phyloP scores from a whole-genome alignment of 1,140 invertebrate species.

The Eriosoma lanigerum region DNA sequence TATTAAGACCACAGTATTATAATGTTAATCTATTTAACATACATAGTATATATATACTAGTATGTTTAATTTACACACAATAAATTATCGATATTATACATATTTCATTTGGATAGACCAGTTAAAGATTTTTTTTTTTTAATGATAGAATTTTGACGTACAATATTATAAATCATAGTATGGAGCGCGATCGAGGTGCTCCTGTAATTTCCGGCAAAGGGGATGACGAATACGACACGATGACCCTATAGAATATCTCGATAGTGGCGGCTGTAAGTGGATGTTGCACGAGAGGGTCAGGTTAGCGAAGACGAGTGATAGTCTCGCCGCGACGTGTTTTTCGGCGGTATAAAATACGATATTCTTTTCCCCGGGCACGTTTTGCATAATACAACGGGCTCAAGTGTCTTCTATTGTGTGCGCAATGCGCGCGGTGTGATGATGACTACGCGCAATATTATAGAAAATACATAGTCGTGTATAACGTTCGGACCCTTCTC shows the following conservation, averaged over 20 bases:
- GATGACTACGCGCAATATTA: constrained; percentile 24
- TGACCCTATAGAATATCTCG: constrained; percentile 15
- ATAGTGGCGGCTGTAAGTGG: neutral
- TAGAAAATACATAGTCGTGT: too few relatives aligned
- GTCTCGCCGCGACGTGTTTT: neutral
- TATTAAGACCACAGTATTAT: neutral
- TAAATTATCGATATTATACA: too few relatives aligned
- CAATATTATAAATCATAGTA: too few relatives aligned
- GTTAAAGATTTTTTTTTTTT: too few relatives aligned
- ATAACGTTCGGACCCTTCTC: constrained; percentile 1
- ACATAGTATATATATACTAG: too few relatives aligned
- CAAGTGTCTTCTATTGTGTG: neutral
- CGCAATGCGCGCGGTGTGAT: neutral
- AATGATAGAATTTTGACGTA: too few relatives aligned
- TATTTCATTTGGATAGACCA: neutral
- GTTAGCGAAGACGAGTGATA: neutral
- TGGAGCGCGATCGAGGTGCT: too few relatives aligned
- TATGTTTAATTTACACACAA: too few relatives aligned
- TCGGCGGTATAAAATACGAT: neutral
- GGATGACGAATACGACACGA: neutral
- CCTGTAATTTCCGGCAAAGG: too few relatives aligned
- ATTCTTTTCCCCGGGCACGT: constrained; percentile 15
- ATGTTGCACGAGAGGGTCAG: neutral
- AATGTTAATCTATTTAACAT: too few relatives aligned
- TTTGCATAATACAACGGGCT: constrained; percentile 8